Base-by-base conservation (phyloP, 1,140 invertebrate species). In the Drosophila chauvacae region DNA sequence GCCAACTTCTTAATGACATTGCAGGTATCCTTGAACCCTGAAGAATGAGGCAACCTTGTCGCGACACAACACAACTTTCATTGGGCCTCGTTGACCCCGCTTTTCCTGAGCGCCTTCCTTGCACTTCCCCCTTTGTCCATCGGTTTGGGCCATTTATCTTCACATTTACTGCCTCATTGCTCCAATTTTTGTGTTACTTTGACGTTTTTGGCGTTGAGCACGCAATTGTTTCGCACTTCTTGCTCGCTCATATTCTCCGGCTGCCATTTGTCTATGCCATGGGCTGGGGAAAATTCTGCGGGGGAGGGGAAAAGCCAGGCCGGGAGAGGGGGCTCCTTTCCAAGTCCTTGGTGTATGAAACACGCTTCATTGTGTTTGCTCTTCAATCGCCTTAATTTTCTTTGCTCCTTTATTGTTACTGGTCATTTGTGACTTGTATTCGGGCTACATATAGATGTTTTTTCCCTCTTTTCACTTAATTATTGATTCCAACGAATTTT, bases 181-280 rank as follows among this genome's bases (percentile, higher is more conserved):
- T 69, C 64, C 48, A 81, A 68, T 77, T 72, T 75, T 78, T 71
- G 45, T 63, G 73, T 73, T 47, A 74, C 62, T 84, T 88, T 88
- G 85, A 90, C 85, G 62, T 84, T 90, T 88, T 85, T 88, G 85
- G 80, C 77, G 84, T 85, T 90, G 78, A 90, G 81, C 85, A 88
- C 85, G 85, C 85, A 88, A 88, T 88, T 88, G 85, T 90, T 88
- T 90, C 74, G 81, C 85, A 85, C 77, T 88, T 82, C 81, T 83
- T 74, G 71, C 55, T 45, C 64, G 75, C 58, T 84, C 62, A 79
- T 72, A 80, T 84, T 56, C 71, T 72, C 55, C 64, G 75, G 56
- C 61, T 58, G 39, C 51, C 64, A 74, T 69, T 80, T 66, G 80
- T 68, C 61, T 64, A 51, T 77, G 80, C 50, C 59, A 59, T 16